Base-by-base conservation (phyloP, 2,797 vertebrate genomes). In the Cheracebus regulus region DNA sequence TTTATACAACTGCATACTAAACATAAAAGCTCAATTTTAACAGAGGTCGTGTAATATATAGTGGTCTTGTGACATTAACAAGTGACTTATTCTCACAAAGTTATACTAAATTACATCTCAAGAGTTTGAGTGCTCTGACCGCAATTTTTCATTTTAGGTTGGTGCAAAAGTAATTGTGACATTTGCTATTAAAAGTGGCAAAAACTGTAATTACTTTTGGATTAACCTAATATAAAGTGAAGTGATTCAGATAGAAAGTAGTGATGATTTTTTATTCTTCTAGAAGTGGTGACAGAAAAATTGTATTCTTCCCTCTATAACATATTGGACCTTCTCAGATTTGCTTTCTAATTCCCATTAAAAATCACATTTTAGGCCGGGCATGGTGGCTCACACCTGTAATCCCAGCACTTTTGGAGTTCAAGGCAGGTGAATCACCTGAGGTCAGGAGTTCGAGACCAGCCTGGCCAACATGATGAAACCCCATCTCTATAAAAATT, bases 1-100 rank as follows among this genome's bases (percentile, higher is more conserved):
- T 85, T 61, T 55, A 61, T 41, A 85, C 50, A 90, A 41, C n/a
- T 90, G 39, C 36, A 79, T 91, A 58, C 86, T 94, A 90, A 88
- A 80, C 55, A 15, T 64, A 82, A 87, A 85, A 81, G 36, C 39
- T 88, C 33, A 57, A 3, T 81, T 95, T 87, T 81, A 81, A 64
- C 46, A 52, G 36, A 95, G 78, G 24, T 50, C 48, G 78, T 41
- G 5, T 85, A 75, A 72, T 84, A 75, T 91, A 55, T 72, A 44
- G 14, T 88, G 30, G 55, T 84, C 58, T 91, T 85, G 28, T 73
- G 11, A 88, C 70, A 93, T 79, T 90, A 89, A 15, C 36, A 14
- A 88, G 26, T 81, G 64, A 48, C 33, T 10, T 93, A 30, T n/a
- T 93, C 57, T 83, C 93, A 67, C 5, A 80, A 58, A 90, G 36